Percentiles rank a stretch among this genome's conserved stretches.
Evolutionary conservation across 2,888 invertebrate species (phyloP).

Genomic region (Calephelis perditalis): DNA sequence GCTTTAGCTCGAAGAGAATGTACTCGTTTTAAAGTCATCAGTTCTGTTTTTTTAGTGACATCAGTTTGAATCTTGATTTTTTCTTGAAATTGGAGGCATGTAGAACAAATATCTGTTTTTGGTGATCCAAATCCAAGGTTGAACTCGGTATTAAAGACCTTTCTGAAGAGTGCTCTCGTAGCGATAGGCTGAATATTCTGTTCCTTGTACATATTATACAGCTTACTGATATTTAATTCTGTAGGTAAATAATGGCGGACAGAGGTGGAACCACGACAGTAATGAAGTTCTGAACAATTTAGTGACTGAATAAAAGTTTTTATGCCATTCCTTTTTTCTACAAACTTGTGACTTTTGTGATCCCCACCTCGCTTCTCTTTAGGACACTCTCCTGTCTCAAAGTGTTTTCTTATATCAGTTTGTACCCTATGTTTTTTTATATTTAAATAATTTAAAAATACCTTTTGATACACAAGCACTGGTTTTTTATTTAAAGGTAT

Average conservation of each 20-base stretch:
- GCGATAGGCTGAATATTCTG: constrained; percentile 5
- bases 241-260: background rate
- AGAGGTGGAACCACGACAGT: constrained; percentile 3
- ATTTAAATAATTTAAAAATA: constrained; percentile 13
- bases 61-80: constrained; percentile 32
- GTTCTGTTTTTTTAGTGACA: constrained; percentile 26
- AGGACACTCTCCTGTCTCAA: constrained; percentile 12
- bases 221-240: constrained; percentile 14
- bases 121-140: constrained; percentile 28
- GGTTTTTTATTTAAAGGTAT: constrained; percentile 15
- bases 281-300: constrained; percentile 11
- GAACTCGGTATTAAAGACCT: constrained; percentile 14
- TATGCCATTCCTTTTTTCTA: constrained; percentile 2
- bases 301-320: constrained; percentile 7
- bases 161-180: constrained; percentile 11
- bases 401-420: constrained; percentile 3
- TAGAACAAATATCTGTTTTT: constrained; percentile 25
- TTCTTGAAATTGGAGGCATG: constrained; percentile 25
- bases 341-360: constrained; percentile 13
- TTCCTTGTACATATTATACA: constrained; percentile 13
- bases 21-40: constrained; percentile 30
- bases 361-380: constrained; percentile 6
- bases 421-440: constrained; percentile 14
- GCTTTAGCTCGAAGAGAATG: constrained; percentile 28
- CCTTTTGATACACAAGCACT: constrained; percentile 14